These are phyloP conservation scores for Troglohyphantes excavatus DNA, from an alignment of 2,888 invertebrate species.

Conservation along the genomic window DNA sequence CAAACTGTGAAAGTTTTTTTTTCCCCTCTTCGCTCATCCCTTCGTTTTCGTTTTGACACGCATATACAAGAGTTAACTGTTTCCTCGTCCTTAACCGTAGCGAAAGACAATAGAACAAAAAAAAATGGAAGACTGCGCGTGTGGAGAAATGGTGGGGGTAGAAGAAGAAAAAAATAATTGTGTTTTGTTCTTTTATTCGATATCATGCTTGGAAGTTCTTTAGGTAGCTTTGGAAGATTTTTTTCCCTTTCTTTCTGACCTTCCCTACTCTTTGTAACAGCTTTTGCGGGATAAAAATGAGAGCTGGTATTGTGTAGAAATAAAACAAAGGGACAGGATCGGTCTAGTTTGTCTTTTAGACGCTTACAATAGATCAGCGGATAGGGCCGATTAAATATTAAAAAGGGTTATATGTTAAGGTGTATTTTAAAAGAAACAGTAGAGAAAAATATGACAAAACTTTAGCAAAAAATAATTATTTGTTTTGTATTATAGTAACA, in stretches of 20 bases:
- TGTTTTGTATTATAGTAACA: no score
- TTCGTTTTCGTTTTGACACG: constrained; percentile 63
- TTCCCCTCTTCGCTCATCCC: neutral
- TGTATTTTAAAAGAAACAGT: no score
- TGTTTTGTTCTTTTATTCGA: constrained; percentile 28
- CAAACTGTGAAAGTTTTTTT: constrained; percentile 65
- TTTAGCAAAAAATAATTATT: no score
- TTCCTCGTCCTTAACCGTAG: constrained; percentile 18
- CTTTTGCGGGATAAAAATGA: constrained; percentile 56
- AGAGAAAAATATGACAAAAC: no score
- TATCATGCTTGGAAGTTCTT: constrained; percentile 48
- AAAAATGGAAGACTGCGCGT: no score
- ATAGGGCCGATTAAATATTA: no score
- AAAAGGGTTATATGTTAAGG: no score
- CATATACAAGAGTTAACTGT: constrained; percentile 74
- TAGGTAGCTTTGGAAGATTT: constrained; percentile 27
- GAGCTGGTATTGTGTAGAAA: constrained; percentile 40
- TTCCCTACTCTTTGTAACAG: neutral
- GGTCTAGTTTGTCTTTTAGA: constrained; percentile 3
- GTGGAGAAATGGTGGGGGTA: constrained; percentile 36
- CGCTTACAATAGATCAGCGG: constrained; percentile 4
- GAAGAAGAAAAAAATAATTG: constrained; percentile 21
- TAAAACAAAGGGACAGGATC: constrained; percentile 50
- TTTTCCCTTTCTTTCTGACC: constrained; percentile 2
- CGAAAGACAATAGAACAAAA: constrained; percentile 28